phyloP scores from a whole-genome alignment of 2,888 invertebrate genomes.

The Apamea sordens region DNA sequence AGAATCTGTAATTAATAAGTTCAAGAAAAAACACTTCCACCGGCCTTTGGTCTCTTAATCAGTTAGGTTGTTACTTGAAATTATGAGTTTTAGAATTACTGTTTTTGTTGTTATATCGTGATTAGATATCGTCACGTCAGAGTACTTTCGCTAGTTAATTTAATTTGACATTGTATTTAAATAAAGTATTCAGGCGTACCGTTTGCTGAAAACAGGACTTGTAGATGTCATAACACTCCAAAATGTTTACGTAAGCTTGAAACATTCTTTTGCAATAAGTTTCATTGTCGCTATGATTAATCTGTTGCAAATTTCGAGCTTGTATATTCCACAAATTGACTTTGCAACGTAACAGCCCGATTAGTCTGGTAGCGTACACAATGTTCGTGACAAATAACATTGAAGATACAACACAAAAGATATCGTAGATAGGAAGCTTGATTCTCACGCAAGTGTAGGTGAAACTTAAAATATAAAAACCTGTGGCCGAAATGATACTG shows the following conservation, averaged over 20 bases:
- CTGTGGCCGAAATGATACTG: background rate
- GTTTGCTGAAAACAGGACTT: slow-evolving; percentile 34
- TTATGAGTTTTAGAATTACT: background rate
- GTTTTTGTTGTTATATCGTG: background rate
- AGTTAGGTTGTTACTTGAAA: background rate
- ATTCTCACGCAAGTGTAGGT: background rate
- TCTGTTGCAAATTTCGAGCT: background rate
- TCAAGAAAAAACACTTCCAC: background rate
- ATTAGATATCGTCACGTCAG: background rate
- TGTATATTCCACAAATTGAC: slow-evolving; percentile 26
- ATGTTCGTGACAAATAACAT: slow-evolving; percentile 17
- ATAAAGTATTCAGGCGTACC: slow-evolving; percentile 1
- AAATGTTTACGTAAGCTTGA: slow-evolving; percentile 33
- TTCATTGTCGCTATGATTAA: background rate
- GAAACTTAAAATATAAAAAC: background rate
- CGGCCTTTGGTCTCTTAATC: background rate
- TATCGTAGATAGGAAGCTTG: slow-evolving; percentile 9
- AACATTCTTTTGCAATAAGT: slow-evolving; percentile 15
- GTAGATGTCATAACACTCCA: slow-evolving; percentile 27
- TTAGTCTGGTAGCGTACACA: slow-evolving; percentile 33
- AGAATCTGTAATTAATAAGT: background rate
- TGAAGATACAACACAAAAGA: slow-evolving; percentile 17
- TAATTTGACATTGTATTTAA: no score
- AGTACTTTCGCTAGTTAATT: background rate
- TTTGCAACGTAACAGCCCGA: slow-evolving; percentile 11